phyloP scores from a whole-genome alignment of 1,140 invertebrate species.

The Trialeurodes vaporariorum region DNA sequence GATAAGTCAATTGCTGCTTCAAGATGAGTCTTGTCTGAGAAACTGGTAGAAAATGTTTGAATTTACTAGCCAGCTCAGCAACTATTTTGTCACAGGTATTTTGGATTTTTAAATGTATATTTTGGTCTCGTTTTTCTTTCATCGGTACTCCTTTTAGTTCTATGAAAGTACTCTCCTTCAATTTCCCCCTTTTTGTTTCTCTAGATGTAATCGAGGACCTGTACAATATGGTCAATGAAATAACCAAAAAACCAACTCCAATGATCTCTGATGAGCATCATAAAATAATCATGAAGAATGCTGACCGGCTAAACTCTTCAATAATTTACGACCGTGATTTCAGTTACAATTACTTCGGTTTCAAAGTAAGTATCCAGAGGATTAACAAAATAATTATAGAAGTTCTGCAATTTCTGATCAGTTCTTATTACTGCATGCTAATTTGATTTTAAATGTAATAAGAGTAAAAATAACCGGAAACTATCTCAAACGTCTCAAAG shows the following conservation, averaged over 20 bases:
- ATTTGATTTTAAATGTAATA: too few species aligned
- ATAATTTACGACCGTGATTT: constrained; percentile 98
- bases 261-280: constrained; percentile 80
- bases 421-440: too few species aligned
- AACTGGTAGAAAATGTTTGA: too few species aligned
- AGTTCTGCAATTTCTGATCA: too few species aligned
- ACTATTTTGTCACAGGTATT: constrained; percentile 2
- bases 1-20: too few species aligned
- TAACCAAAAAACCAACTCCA: constrained; percentile 54
- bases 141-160: too few species aligned
- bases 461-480: too few species aligned
- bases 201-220: constrained; percentile 85
- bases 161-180: too few species aligned
- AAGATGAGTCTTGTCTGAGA: too few species aligned
- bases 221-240: constrained; percentile 59
- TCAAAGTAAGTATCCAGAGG: constrained; percentile 69
- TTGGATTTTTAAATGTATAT: background rate
- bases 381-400: background rate
- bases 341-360: constrained; percentile 97
- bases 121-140: background rate
- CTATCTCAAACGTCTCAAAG: too few species aligned
- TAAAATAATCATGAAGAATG: constrained; percentile 75
- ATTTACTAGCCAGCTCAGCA: too few species aligned
- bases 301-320: constrained; percentile 82
- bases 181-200: constrained; percentile 35